A percentile compares a stretch with the other conserved stretches of the same genome.
These are phyloP conservation scores for Zaprionus nigranus DNA, from an alignment of 1,140 invertebrate genomes.

Conservation along the genomic window DNA sequence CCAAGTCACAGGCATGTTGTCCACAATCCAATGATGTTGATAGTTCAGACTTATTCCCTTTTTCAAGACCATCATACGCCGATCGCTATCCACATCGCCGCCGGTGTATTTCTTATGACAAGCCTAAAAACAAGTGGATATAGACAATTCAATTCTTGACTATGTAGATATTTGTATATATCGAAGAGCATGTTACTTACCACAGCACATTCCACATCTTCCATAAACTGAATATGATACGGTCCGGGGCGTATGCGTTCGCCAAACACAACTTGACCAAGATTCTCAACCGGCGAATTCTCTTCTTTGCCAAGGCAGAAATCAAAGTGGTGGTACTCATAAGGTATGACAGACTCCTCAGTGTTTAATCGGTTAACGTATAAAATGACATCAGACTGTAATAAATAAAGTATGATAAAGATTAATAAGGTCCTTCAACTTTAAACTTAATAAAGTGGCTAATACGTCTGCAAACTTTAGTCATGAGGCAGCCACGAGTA, in stretches of 20 bases:
- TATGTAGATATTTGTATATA: background rate
- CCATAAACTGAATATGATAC: slow-evolving; percentile 92
- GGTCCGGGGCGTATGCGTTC: slow-evolving; percentile 97
- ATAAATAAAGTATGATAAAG: slow-evolving; percentile 6
- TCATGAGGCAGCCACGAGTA: background rate
- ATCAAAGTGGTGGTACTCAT: slow-evolving; percentile 99
- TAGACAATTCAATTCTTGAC: background rate
- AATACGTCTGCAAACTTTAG: background rate
- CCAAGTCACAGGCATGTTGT: slow-evolving; percentile 99
- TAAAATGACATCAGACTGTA: slow-evolving; percentile 84
- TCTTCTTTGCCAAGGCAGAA: slow-evolving; percentile 92
- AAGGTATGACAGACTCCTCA: slow-evolving; percentile 98
- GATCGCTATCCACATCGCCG: slow-evolving; percentile 87
- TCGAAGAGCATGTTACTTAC: slow-evolving; percentile 72
- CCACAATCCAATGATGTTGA: slow-evolving; percentile 99
- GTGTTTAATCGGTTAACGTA: slow-evolving; percentile 98
- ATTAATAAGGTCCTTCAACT: background rate
- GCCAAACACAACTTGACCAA: slow-evolving; percentile 99
- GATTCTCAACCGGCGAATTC: slow-evolving; percentile 96
- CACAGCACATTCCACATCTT: slow-evolving; percentile 89
- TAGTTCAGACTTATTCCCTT: slow-evolving; percentile 98
- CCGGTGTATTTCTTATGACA: slow-evolving; percentile 90
- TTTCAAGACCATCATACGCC: slow-evolving; percentile 92
- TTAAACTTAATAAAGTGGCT: background rate
- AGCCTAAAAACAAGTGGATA: slow-evolving; percentile 46